phyloP scores from a whole-genome alignment of 2,797 vertebrate genomes.

The Heterohyrax brucei region DNA sequence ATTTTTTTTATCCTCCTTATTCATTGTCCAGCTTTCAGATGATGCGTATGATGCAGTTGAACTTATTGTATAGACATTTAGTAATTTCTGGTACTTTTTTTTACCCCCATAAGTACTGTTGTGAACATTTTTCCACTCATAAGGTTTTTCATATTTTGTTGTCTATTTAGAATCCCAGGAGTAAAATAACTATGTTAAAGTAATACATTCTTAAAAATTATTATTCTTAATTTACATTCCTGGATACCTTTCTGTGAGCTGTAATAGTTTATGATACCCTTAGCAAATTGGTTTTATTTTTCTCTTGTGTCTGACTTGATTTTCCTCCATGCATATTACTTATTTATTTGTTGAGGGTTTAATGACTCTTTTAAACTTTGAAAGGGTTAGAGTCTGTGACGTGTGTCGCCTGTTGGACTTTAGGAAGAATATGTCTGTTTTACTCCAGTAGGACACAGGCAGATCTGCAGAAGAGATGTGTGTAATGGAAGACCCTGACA shows the following conservation, averaged over 20 bases:
- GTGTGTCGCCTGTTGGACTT: not conserved
- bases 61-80: not conserved
- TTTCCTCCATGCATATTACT: no score
- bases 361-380: not conserved
- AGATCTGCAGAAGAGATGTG: not conserved
- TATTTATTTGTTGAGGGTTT: not conserved
- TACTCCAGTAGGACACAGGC: not conserved
- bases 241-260: constrained; percentile 11
- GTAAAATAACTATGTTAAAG: constrained; percentile 50
- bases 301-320: not conserved
- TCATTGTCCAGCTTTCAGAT: no score
- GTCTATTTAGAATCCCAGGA: constrained; percentile 62
- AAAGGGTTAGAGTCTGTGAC: not conserved
- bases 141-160: constrained; percentile 56
- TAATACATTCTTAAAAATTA: not conserved
- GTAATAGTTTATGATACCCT: constrained; percentile 32
- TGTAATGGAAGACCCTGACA: not conserved
- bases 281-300: not conserved
- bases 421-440: not conserved
- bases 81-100: constrained; percentile 68
- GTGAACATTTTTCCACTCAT: constrained; percentile 12
- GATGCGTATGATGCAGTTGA: no score
- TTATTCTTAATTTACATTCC: constrained; percentile 49
- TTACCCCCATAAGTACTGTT: constrained; percentile 3
- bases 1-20: no score